phyloP scores from a whole-genome alignment of 35 echinoderm and acorn worm species.

The Ptychodera flava region DNA sequence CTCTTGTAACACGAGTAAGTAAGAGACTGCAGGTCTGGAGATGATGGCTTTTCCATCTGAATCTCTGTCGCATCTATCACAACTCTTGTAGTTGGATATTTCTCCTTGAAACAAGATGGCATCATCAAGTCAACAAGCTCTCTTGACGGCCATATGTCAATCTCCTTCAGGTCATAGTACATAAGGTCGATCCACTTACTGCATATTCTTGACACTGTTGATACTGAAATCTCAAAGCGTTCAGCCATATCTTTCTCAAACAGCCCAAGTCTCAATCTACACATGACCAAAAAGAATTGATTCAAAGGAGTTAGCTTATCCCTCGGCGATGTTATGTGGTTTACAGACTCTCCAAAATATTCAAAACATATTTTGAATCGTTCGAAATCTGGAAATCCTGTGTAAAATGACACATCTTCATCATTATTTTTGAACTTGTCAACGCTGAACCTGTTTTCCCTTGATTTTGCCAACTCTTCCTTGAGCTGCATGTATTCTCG shows the following conservation, averaged over 20 bases:
- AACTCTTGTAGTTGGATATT: slow-evolving; percentile 3
- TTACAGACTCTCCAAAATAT: background rate
- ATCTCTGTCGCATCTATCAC: slow-evolving; percentile 15
- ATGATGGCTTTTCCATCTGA: slow-evolving; percentile 2
- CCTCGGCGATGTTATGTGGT: background rate
- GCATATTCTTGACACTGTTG: slow-evolving; percentile 6
- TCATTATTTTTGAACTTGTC: background rate
- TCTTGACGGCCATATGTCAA: slow-evolving; percentile 12
- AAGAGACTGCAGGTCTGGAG: background rate
- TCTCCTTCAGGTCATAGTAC: no score
- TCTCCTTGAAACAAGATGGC: background rate
- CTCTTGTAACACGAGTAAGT: slow-evolving; percentile 15
- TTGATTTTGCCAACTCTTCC: no score
- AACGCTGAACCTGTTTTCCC: background rate
- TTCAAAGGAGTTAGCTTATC: background rate
- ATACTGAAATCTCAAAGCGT: no score
- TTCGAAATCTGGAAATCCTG: background rate
- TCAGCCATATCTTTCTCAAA: no score
- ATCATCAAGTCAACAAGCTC: background rate
- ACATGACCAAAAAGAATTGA: background rate
- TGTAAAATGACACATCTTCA: background rate
- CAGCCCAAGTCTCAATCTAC: background rate
- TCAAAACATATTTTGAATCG: background rate
- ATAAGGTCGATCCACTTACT: slow-evolving; percentile 3
- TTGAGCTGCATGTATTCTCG: background rate